Percentiles rank a stretch among this genome's conserved stretches.
Evolutionary conservation across 2,113 vertebrate species (phyloP).

Genomic region (Lichenostomus cassidix): DNA sequence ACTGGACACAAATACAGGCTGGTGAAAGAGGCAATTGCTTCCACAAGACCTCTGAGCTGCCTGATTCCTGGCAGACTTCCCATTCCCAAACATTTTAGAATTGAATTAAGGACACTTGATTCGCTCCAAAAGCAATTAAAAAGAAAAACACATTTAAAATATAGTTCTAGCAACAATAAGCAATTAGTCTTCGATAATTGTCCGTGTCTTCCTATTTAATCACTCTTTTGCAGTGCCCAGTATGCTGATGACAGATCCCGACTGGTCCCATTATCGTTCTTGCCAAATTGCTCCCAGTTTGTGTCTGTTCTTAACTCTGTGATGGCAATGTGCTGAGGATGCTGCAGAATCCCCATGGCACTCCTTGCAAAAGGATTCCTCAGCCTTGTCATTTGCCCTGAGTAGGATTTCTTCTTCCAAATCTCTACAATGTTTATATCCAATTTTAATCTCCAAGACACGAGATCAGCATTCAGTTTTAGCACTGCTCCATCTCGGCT

Average conservation of each 20-base stretch:
- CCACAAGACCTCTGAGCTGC: slow-evolving; percentile 31
- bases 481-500: not conserved
- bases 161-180: slow-evolving; percentile 50
- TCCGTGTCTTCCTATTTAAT: slow-evolving; percentile 51
- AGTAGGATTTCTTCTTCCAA: not conserved
- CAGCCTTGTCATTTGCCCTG: not conserved
- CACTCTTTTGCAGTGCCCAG: slow-evolving; percentile 37
- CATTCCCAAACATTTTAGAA: slow-evolving; percentile 46
- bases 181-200: slow-evolving; percentile 49
- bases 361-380: not conserved
- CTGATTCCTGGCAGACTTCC: slow-evolving; percentile 31
- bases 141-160: slow-evolving; percentile 50
- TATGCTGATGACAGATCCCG: slow-evolving; percentile 33
- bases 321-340: not conserved
- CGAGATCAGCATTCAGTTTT: not conserved
- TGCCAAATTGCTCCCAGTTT: not conserved
- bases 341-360: not conserved
- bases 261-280: not conserved
- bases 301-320: slow-evolving; percentile 14
- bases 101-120: slow-evolving; percentile 61
- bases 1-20: not conserved
- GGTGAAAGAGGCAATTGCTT: slow-evolving; percentile 9
- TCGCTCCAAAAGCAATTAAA: slow-evolving; percentile 41
- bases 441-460: not conserved
- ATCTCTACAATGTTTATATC: not conserved